Evolutionary conservation across 30 jellyfish, hydroid and myxozoan genomes (phyloP), one percentile per base, ranked within the genome.

Genomic region (Cassiopea xamachana): DNA sequence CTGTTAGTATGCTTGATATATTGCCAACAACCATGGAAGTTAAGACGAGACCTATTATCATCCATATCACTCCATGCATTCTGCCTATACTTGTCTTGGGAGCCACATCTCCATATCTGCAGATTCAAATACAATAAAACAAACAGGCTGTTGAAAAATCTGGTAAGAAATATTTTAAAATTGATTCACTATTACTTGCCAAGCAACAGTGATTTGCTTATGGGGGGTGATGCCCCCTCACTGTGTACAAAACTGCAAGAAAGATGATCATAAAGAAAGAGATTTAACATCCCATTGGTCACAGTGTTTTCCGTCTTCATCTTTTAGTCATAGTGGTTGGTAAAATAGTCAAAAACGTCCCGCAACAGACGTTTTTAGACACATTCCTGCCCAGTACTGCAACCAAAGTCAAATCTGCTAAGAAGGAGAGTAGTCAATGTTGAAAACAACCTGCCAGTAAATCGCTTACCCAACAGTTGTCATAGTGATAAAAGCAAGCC

Each of bases 391-490:
- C 39, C 39, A 27, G 39, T 27, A 27, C 39, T 27, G 39, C 39
- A 27, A 27, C 39, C 39, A 27, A 27, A 27, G 39, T 27, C 39
- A 27, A 27, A 27, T 27, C 39, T 27, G 39, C 39, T 27, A 27
- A 27, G 39, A 27, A 27, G 39, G 39, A 27, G 39, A 27, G 39
- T 27, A 27, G 39, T 64, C 8, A 4, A 64, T 5, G 2, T n/a
- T 51, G 27, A 71, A 19, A 71, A 1, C 55, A 18, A 1, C 12
- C 50, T 71, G 2, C 27, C 58, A 71, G 3, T 0, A 67, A 55
- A 2, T 19, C 15, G 5, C 95, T 43, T 76, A 89, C 96, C 96
- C 96, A 10, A 89, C 96, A 10, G 96, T 89, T 89, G 96, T 89
- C 92, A 82, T 82, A 55, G 96, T 89, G 71, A 80, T 89, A 60